A percentile compares a stretch with the other conserved stretches of the same genome.
phyloP scores from a whole-genome alignment of 2,888 invertebrate genomes.

The Meliscaeva auricollis region DNA sequence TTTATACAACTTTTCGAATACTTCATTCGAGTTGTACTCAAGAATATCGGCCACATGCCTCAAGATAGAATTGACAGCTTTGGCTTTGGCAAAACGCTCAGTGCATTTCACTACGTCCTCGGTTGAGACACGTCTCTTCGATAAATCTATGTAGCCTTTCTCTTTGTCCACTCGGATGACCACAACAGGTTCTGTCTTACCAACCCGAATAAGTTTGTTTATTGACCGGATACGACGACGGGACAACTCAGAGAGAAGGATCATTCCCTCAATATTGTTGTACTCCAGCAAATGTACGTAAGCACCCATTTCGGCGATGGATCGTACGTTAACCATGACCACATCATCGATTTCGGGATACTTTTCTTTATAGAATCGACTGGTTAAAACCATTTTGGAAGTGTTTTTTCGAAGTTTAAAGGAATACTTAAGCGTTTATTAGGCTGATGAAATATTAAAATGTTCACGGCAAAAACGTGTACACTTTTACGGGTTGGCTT shows the following conservation, averaged over 20 bases:
- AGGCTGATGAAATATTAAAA: slow-evolving; percentile 63
- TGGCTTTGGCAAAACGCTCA: slow-evolving; percentile 98
- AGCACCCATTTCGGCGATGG: slow-evolving; percentile 99
- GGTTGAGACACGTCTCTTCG: slow-evolving; percentile 98
- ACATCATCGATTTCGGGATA: slow-evolving; percentile 99
- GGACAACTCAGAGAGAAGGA: slow-evolving; percentile 98
- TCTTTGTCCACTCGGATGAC: slow-evolving; percentile 99
- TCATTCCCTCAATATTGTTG: slow-evolving; percentile 99
- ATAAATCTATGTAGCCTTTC: slow-evolving; percentile 99
- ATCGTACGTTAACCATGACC: slow-evolving; percentile 99
- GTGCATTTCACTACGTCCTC: slow-evolving; percentile 99
- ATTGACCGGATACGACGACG: slow-evolving; percentile 99
- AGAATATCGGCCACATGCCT: slow-evolving; percentile 98
- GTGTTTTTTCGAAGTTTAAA: slow-evolving; percentile 17
- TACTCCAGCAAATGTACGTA: slow-evolving; percentile 99
- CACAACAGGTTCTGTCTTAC: slow-evolving; percentile 99
- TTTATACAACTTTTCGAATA: slow-evolving; percentile 97
- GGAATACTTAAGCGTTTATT: slow-evolving; percentile 30
- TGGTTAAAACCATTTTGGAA: slow-evolving; percentile 93
- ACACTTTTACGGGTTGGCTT: slow-evolving; percentile 64
- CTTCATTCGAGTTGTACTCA: slow-evolving; percentile 94
- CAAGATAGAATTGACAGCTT: slow-evolving; percentile 98
- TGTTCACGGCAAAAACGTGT: slow-evolving; percentile 65
- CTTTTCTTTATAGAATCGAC: slow-evolving; percentile 98
- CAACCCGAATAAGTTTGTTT: slow-evolving; percentile 99